Evolutionary conservation across 1,140 invertebrate genomes (phyloP), one percentile per base, ranked within the genome.

Genomic region (Drosophila ohnishii): DNA sequence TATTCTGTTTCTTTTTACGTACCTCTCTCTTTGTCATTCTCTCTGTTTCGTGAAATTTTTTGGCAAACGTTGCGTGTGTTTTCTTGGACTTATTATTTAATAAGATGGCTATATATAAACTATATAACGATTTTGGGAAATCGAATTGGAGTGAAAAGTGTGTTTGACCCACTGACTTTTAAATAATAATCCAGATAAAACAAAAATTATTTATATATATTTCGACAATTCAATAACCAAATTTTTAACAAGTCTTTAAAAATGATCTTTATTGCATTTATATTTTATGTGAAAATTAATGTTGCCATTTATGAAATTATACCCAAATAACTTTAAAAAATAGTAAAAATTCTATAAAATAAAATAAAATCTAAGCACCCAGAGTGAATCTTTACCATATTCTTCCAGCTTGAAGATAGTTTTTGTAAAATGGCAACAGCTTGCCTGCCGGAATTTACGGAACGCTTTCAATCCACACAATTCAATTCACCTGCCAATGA

Each of bases 11-110:
- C 45, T n/a, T 34, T 37, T 32, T 53, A 34, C 39, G 25, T 25
- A 32, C 34, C 13, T 6, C 37, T 34, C 48, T 45, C 42, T 32
- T 11, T 32, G 8, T 13, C 25, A 14, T 48, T 72, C 32, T 22
- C 40, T 71, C 44, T 35, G 13, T 28, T 72, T 70, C 14, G 66
- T 53, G 35, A 71, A 58, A 71, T 71, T 70, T 72, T 72, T 72
- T 72, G 69, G 69, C 69, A 72, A 70, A 35, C 66, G 65, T 22
- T 72, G 66, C 67, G 67, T 59, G 53, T 59, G 11, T 71, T 67
- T 71, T 34, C 65, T 57, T 45, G 53, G 45, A 71, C 66, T 40
- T 70, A 71, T 71, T 71, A 71, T 72, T 72, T 32, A 58, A 72
- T 69, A 70, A 70, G 45, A 67, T 50, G 13, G 35, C 10, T 35